These are phyloP conservation scores for Meloe dianella DNA, from an alignment of 2,888 invertebrate genomes.

Conservation along the genomic window DNA sequence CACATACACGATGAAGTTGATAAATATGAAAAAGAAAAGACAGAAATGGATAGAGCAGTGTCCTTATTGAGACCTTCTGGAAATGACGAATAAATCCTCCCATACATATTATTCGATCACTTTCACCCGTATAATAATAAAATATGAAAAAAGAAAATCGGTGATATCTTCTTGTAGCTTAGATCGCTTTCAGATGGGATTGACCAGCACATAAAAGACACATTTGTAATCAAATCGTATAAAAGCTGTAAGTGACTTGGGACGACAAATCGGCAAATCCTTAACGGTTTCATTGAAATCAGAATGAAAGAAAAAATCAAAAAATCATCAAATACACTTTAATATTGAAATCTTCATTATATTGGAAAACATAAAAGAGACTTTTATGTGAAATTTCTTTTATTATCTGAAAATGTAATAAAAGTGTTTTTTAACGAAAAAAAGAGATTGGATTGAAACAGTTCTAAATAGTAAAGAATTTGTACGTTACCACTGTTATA, in stretches of 20 bases:
- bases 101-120: constrained; percentile 23
- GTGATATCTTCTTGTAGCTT: constrained; percentile 55
- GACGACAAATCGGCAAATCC: constrained; percentile 6
- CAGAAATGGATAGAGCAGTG: constrained; percentile 29
- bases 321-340: constrained; percentile 31
- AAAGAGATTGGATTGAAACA: constrained; percentile 12
- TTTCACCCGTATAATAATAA: neutral
- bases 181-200: constrained; percentile 59
- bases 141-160: constrained; percentile 31
- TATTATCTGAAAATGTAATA: constrained; percentile 18
- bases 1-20: constrained; percentile 13
- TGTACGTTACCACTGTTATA: neutral
- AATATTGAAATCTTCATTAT: constrained; percentile 42
- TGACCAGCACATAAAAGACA: constrained; percentile 59
- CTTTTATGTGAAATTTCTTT: constrained; percentile 51
- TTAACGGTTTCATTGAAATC: neutral
- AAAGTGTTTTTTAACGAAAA: constrained; percentile 20
- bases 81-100: constrained; percentile 46
- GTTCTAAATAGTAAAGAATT: constrained; percentile 4
- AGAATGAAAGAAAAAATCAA: neutral
- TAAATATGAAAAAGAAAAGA: neutral
- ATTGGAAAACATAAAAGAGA: constrained; percentile 36
- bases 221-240: constrained; percentile 56
- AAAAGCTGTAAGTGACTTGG: constrained; percentile 2
- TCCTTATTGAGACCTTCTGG: constrained; percentile 32